Conservation (phyloP, 2,797 vertebrate species). For the Scomberomorus guttatus region DNA sequence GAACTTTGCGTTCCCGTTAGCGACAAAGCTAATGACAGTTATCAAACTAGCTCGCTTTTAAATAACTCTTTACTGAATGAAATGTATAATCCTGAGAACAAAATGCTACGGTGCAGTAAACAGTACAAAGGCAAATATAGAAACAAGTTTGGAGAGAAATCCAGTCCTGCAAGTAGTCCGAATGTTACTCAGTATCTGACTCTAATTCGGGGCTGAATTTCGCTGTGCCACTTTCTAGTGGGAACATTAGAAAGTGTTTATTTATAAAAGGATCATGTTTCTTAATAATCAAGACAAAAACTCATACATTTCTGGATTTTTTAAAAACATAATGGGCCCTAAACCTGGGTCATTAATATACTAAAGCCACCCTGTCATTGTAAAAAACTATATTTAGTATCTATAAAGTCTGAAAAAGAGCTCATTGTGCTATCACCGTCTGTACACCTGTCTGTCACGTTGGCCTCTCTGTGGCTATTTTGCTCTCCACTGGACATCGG, state of each 20-base stretch:
- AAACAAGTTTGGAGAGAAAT: no score
- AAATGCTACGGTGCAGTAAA: no score
- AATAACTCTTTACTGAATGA: not conserved
- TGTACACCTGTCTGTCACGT: not conserved
- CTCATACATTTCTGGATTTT: not conserved
- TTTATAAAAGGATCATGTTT: no score
- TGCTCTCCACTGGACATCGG: conserved; percentile 7
- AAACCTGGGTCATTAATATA: not conserved
- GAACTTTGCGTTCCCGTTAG: no score
- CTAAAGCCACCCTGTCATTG: not conserved
- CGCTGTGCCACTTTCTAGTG: not conserved
- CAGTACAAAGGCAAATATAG: no score
- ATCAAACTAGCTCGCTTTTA: no score
- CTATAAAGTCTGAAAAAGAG: conserved; percentile 1
- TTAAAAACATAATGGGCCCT: not conserved
- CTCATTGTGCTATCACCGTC: not conserved
- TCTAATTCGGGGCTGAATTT: not conserved
- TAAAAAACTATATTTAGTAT: not conserved
- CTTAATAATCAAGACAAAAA: not conserved
- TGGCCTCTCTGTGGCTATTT: conserved; percentile 15
- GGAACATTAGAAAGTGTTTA: no score
- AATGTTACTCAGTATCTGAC: not conserved
- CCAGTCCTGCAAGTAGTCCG: not conserved
- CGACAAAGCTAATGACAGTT: no score
- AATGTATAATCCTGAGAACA: no score